phyloP scores from a whole-genome alignment of 2,113 vertebrate genomes.

The Sylvietta virens region DNA sequence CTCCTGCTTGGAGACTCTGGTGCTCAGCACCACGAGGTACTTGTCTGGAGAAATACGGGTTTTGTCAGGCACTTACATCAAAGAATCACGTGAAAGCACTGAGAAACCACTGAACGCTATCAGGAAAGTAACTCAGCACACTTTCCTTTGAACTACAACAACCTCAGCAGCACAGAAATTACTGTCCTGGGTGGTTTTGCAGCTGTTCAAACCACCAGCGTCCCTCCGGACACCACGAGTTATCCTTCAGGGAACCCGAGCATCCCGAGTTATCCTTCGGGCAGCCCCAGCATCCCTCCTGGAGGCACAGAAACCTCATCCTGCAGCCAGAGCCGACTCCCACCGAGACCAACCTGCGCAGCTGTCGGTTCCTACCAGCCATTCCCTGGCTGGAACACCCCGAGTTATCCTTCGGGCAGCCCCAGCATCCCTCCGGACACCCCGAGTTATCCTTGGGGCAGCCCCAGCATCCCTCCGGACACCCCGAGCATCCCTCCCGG shows the following conservation, averaged over 20 bases:
- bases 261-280: too few relatives aligned
- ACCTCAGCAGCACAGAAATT: not conserved
- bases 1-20: not conserved
- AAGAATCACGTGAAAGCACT: rapidly evolving
- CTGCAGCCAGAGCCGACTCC: too few relatives aligned
- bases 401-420: not conserved
- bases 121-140: rapidly evolving
- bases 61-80: not conserved
- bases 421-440: not conserved
- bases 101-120: not conserved
- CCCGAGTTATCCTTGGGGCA: too few relatives aligned
- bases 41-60: not conserved
- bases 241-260: too few relatives aligned
- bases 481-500: not conserved
- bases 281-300: too few relatives aligned
- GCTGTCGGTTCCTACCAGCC: too few relatives aligned
- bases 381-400: too few relatives aligned
- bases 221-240: rapidly evolving
- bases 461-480: too few relatives aligned
- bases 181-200: rapidly evolving
- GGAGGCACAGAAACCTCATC: too few relatives aligned
- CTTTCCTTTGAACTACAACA: not conserved
- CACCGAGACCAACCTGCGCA: too few relatives aligned
- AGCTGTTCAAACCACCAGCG: not conserved
- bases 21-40: rapidly evolving